Percentiles rank a stretch among this genome's conserved stretches.
Evolutionary conservation across 2,797 vertebrate genomes (phyloP).

Genomic region (Acanthurus lineatus): DNA sequence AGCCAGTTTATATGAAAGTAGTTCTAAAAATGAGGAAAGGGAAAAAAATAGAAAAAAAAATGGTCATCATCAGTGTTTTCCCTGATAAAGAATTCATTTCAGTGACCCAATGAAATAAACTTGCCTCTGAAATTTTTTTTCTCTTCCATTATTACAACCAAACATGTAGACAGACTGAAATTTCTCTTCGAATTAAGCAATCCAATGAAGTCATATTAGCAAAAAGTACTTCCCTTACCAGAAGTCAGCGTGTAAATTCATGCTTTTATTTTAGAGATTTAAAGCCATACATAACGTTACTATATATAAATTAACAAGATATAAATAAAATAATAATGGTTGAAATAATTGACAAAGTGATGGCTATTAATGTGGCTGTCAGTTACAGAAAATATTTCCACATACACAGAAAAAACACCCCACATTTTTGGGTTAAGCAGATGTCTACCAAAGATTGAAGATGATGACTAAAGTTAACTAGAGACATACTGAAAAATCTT

Average conservation of each 20-base stretch:
- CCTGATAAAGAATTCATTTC: background rate
- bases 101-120: background rate
- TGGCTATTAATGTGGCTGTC: background rate
- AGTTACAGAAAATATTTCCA: constrained; percentile 3
- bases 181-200: background rate
- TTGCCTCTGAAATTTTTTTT: background rate
- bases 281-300: too few relatives aligned
- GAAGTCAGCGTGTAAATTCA: background rate
- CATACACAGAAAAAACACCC: background rate
- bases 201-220: background rate
- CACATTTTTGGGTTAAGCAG: background rate
- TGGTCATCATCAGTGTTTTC: background rate
- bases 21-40: background rate
- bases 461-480: background rate
- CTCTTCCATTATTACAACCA: background rate
- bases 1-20: background rate
- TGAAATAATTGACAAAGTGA: too few relatives aligned
- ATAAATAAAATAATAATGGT: too few relatives aligned
- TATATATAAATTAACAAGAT: background rate
- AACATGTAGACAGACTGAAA: background rate
- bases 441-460: too few relatives aligned
- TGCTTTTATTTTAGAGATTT: background rate
- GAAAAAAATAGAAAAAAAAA: too few relatives aligned
- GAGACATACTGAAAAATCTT: background rate
- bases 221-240: background rate